Evolutionary conservation across 2,797 vertebrate species (phyloP), one percentile per base, ranked within the genome.

Genomic region (Orientallactaga sibirica): DNA sequence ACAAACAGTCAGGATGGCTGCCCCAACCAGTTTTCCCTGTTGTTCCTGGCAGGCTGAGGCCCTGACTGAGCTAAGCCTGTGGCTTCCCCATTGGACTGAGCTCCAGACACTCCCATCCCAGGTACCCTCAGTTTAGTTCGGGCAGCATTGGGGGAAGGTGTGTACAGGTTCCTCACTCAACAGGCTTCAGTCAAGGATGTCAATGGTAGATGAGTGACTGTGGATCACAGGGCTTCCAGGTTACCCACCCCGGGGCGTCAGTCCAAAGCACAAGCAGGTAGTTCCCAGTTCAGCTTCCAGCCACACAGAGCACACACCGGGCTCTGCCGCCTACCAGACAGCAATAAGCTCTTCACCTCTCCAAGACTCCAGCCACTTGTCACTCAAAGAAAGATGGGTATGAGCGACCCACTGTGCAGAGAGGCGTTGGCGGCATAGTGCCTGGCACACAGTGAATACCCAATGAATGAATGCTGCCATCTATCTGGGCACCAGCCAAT

Each of bases 21-120:
- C 84, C 90, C 91, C 22, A 82, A 96, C 90, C 92, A 91, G 95
- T 91, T 96, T 68, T 73, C 84, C 95, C 33, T 66, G 88, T 92
- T 78, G 27, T 29, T 15, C 66, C 6, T 10, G 73, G 81, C 82
- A 33, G 37, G 55, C 55, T 41, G 62, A 18, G 62, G 61, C 41
- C 81, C 85, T 58, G 67, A 80, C 84, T 66, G 74, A 29, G 16
- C n/a, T 2, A 55, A 66, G 33, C 75, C 77, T 75, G 83, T 52
- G 33, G 48, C 33, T 29, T 61, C 62, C 73, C 66, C 55, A 25
- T 15, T 1, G 61, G 75, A 41, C 61, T 15, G 22, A 75, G 61
- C 61, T 82, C 48, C 67, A 4, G 1, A 70, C 74, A 33, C 25
- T 41, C 33, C 14, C 62, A 24, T 33, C 83, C 1, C 9, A 75